Evolutionary conservation across 2,113 vertebrate genomes (phyloP), one percentile per base, ranked within the genome.

Genomic region (Tauraco erythrolophus): DNA sequence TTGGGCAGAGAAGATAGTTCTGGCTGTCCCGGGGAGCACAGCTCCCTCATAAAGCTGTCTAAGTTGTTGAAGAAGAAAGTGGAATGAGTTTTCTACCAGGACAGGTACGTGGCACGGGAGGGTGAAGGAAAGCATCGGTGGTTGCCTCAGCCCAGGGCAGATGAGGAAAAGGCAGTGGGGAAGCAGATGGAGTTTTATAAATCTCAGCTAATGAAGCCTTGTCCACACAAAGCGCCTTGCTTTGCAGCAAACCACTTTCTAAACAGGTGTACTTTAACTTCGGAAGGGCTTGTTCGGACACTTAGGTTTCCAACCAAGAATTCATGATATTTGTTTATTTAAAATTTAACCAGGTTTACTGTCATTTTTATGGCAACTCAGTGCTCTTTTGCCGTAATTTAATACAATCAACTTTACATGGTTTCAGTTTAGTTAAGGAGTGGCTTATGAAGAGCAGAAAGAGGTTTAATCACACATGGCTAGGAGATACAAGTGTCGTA

Each of bases 11-110:
- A 45, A 68, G 35, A 33, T 12, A 13, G 92, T 93, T 79, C 50
- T 94, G 85, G 41, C 57, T 45, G 43, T 51, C 50, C 43, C 28
- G 56, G 69, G 69, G 91, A 96, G 92, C 89, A 35, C 90, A 80
- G 92, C 39, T 88, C 66, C 21, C 60, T 72, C 51, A 23, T 48
- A 62, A 88, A 80, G 22, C 58, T 18, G 35, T 94, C 79, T 93
- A 62, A 92, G 80, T 65, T 97, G 75, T 93, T 96, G 92, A 92
- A 78, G 94, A 79, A 84, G 82, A 91, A 95, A 95, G 57, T 62
- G 62, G 86, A 88, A 89, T 95, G 92, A 72, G 79, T 93, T 97
- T 74, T 96, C 81, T 94, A 77, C 61, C 94, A 90, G 95, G 85
- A 71, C 54, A 96, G 96, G 91, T 91, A 79, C 17, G 28, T 85